A percentile compares a stretch with the other conserved stretches of the same genome.
These are phyloP conservation scores for Athetis lepigone DNA, from an alignment of 2,888 invertebrate genomes.

Conservation along the genomic window DNA sequence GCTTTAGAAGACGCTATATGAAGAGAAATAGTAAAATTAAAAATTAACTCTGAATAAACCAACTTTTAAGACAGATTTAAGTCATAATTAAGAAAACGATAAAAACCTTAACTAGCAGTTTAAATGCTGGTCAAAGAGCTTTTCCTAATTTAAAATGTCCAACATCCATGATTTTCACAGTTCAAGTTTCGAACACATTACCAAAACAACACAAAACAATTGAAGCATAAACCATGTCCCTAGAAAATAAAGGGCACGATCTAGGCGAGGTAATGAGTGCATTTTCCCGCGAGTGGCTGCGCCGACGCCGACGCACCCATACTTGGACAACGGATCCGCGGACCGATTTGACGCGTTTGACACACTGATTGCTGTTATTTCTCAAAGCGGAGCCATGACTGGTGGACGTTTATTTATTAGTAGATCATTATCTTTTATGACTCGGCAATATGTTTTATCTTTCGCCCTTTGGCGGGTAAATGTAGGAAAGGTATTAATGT, in stretches of 20 bases:
- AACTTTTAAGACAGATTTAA: neutral
- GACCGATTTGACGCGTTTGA: slow-evolving; percentile 67
- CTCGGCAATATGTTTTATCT: slow-evolving; percentile 57
- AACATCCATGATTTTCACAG: neutral
- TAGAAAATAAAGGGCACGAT: slow-evolving; percentile 47
- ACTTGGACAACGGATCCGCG: slow-evolving; percentile 65
- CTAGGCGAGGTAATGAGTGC: slow-evolving; percentile 62
- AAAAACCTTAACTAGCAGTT: neutral
- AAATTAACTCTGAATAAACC: neutral
- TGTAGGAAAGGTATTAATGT: slow-evolving; percentile 49
- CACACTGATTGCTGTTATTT: slow-evolving; percentile 70
- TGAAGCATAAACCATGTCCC: slow-evolving; percentile 14
- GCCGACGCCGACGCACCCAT: slow-evolving; percentile 60
- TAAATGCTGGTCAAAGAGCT: too few relatives aligned
- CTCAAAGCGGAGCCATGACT: slow-evolving; percentile 65
- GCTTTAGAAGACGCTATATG: too few relatives aligned
- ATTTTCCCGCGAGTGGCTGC: slow-evolving; percentile 59
- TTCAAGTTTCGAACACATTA: neutral
- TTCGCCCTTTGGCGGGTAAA: slow-evolving; percentile 53
- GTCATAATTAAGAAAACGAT: neutral
- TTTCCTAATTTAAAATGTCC: neutral
- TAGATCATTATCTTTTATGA: slow-evolving; percentile 65
- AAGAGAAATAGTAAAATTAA: neutral
- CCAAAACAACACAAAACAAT: slow-evolving; percentile 14
- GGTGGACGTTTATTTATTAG: slow-evolving; percentile 67